These are phyloP conservation scores for Octopus bimaculoides DNA, from an alignment of 1,140 invertebrate species.

Conservation along the genomic window DNA sequence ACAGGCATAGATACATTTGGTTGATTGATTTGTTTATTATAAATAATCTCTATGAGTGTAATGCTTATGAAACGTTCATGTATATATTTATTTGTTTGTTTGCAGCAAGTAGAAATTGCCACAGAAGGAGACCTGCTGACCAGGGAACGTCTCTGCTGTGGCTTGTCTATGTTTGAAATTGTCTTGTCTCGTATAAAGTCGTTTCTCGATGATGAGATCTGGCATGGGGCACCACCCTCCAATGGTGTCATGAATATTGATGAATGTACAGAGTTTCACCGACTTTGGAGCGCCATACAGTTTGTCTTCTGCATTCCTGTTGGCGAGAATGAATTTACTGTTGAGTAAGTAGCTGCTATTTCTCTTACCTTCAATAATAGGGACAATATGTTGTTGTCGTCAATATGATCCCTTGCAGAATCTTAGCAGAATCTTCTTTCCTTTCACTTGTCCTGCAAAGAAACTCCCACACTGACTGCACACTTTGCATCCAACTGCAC, in stretches of 20 bases:
- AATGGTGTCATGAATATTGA: slow-evolving; percentile 96
- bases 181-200: slow-evolving; percentile 82
- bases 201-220: slow-evolving; percentile 81
- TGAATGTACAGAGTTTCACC: slow-evolving; percentile 96
- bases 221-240: slow-evolving; percentile 81
- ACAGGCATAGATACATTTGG: no score
- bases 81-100: slow-evolving; percentile 1
- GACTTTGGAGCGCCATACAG: slow-evolving; percentile 96
- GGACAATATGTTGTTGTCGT: no score
- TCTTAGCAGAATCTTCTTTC: no score
- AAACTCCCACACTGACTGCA: no score
- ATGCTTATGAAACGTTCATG: not conserved
- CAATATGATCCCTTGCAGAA: no score
- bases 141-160: slow-evolving; percentile 94
- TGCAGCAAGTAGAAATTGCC: slow-evolving; percentile 54
- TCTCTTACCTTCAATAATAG: no score
- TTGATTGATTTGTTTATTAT: no score
- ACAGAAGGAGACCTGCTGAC: slow-evolving; percentile 94
- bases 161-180: slow-evolving; percentile 97
- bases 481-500: no score
- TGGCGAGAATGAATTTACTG: slow-evolving; percentile 94
- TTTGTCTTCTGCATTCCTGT: slow-evolving; percentile 98
- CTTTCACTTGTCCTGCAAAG: no score
- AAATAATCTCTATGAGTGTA: not conserved
- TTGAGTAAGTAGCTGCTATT: slow-evolving; percentile 73